phyloP scores from a whole-genome alignment of 2,797 vertebrate genomes.

The Danio tinwini region DNA sequence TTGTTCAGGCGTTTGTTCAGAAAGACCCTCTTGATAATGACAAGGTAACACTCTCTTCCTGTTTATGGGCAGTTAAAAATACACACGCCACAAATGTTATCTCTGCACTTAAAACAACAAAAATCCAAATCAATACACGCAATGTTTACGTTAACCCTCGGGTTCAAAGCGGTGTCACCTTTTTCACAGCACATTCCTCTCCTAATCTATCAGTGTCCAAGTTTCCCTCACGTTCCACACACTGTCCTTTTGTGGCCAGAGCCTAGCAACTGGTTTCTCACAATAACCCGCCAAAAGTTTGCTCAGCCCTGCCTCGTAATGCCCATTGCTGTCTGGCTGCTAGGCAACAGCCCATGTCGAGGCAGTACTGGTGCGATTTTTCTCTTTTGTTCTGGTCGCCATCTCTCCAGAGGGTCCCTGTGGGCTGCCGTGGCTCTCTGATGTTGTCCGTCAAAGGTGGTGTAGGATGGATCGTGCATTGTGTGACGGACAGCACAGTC shows the following conservation, averaged over 20 bases:
- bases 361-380: conserved; percentile 55
- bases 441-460: conserved; percentile 56
- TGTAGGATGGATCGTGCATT: conserved; percentile 53
- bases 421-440: conserved; percentile 33
- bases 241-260: conserved; percentile 60
- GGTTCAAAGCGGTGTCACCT: conserved; percentile 63
- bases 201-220: conserved; percentile 43
- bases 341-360: conserved; percentile 70
- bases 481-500: conserved; percentile 52
- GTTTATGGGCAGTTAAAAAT: conserved; percentile 30
- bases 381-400: conserved; percentile 60
- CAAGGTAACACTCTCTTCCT: conserved; percentile 78
- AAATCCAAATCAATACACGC: conserved; percentile 58
- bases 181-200: conserved; percentile 52
- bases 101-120: conserved; percentile 8
- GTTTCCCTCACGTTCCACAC: conserved; percentile 64
- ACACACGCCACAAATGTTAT: conserved; percentile 5
- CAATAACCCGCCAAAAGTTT: conserved; percentile 60
- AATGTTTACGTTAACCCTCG: conserved; percentile 37
- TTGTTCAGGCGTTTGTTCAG: conserved; percentile 91
- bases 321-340: conserved; percentile 68
- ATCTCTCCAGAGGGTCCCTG: conserved; percentile 31
- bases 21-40: conserved; percentile 91
- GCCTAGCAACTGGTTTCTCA: conserved; percentile 70
- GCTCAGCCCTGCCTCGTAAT: conserved; percentile 50